A percentile compares a stretch with the other conserved stretches of the same genome.
These are phyloP conservation scores for Phainopepla nitens DNA, from an alignment of 2,113 vertebrate species.

Conservation along the genomic window DNA sequence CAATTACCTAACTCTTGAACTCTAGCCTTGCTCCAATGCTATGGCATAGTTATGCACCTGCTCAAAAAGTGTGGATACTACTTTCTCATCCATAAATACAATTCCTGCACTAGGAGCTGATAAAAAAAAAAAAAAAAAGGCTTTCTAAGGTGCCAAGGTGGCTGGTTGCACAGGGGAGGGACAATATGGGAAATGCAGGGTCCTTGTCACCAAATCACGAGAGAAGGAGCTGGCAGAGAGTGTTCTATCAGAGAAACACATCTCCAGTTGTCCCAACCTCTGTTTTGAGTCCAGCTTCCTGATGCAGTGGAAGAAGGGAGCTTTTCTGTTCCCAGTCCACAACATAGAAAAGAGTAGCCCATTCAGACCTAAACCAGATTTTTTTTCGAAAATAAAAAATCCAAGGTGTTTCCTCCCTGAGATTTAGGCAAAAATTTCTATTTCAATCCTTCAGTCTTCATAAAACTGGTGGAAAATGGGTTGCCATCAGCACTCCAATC, in stretches of 20 bases:
- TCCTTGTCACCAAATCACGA: neutral
- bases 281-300: neutral
- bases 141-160: neutral
- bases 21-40: neutral
- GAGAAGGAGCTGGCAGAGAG: neutral
- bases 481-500: neutral
- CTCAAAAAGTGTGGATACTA: neutral
- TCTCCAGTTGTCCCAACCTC: neutral
- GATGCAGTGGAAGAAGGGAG: fast-evolving
- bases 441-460: neutral
- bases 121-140: neutral
- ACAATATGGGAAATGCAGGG: neutral
- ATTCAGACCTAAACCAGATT: neutral
- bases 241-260: neutral
- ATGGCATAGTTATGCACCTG: neutral
- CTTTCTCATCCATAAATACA: neutral
- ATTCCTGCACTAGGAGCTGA: neutral
- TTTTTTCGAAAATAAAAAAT: neutral
- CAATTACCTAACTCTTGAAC: slow-evolving; percentile 55
- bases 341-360: neutral
- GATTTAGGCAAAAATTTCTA: neutral
- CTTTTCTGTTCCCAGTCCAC: neutral
- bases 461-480: neutral
- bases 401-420: neutral
- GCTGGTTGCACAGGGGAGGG: neutral